Evolutionary conservation across 2,888 invertebrate species (phyloP).

Genomic region (Tiliacea citrago): DNA sequence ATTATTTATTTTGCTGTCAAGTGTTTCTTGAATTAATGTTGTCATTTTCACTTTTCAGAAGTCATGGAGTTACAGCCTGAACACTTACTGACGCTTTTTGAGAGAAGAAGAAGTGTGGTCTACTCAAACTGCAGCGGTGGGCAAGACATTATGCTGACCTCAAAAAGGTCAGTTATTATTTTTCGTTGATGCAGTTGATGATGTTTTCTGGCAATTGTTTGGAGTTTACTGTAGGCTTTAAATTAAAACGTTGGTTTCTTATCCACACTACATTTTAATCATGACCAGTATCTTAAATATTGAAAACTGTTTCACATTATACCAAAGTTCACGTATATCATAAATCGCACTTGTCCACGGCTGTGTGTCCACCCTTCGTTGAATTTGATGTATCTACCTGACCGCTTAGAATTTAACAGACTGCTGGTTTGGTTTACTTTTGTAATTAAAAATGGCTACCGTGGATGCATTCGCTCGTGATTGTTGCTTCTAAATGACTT

Average conservation of each 20-base stretch:
- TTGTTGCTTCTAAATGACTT: constrained; percentile 58
- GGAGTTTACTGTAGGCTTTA: too few species aligned
- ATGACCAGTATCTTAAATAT: too few species aligned
- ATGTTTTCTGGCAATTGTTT: background rate
- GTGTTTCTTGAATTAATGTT: too few species aligned
- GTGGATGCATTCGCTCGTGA: constrained; percentile 52
- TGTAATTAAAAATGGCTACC: constrained; percentile 71
- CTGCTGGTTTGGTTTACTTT: constrained; percentile 69
- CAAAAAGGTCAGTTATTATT: background rate
- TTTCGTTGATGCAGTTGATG: background rate
- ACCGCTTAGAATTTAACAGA: constrained; percentile 70
- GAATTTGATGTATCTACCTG: constrained; percentile 69
- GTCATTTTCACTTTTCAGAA: too few species aligned
- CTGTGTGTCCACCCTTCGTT: constrained; percentile 14
- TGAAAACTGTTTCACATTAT: too few species aligned
- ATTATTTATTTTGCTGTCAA: too few species aligned
- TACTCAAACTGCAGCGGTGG: background rate
- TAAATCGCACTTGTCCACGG: constrained; percentile 17
- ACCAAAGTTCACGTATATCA: background rate
- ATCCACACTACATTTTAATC: too few species aligned
- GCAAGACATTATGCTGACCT: too few species aligned
- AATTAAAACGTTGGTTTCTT: background rate
- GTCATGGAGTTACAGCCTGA: too few species aligned
- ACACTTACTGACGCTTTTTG: too few species aligned
- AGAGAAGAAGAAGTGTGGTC: too few species aligned